These are phyloP conservation scores for Formica selysi DNA, from an alignment of 1,140 invertebrate species.

Conservation along the genomic window DNA sequence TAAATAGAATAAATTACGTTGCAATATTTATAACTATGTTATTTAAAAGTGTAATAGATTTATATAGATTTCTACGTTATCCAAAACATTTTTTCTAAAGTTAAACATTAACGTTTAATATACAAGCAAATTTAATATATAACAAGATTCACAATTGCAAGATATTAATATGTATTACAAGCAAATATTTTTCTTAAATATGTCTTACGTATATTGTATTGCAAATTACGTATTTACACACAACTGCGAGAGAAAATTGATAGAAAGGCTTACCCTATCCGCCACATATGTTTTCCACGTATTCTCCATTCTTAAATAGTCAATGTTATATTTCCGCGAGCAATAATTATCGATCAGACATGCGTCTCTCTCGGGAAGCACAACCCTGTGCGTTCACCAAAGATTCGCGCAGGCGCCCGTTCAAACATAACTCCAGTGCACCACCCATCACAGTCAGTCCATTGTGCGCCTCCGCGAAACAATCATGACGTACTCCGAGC, in stretches of 20 bases:
- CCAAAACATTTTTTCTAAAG: too few species aligned
- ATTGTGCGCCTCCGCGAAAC: neutral
- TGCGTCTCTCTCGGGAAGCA: conserved; percentile 11
- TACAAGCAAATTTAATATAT: too few species aligned
- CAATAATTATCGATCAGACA: conserved; percentile 44
- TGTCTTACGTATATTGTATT: neutral
- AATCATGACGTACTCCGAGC: conserved; percentile 19
- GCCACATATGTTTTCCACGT: conserved; percentile 38
- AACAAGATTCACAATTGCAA: too few species aligned
- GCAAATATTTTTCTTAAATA: too few species aligned
- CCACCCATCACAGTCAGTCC: conserved; percentile 10
- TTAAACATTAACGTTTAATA: too few species aligned
- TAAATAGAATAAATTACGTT: conserved; percentile 17
- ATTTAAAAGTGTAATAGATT: neutral
- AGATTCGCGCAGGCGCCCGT: conserved; percentile 42
- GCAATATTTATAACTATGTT: neutral
- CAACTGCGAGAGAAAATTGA: neutral
- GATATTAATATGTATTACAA: too few species aligned
- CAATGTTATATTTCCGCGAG: neutral
- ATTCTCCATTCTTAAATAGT: conserved; percentile 1
- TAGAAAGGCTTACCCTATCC: neutral
- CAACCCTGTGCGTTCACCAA: neutral
- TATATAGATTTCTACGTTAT: neutral
- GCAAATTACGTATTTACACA: neutral
- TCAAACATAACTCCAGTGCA: neutral